Percentiles rank a stretch among this genome's conserved stretches.
Conservation (phyloP, 2,888 invertebrate species). For the Augochlorella aurata region DNA sequence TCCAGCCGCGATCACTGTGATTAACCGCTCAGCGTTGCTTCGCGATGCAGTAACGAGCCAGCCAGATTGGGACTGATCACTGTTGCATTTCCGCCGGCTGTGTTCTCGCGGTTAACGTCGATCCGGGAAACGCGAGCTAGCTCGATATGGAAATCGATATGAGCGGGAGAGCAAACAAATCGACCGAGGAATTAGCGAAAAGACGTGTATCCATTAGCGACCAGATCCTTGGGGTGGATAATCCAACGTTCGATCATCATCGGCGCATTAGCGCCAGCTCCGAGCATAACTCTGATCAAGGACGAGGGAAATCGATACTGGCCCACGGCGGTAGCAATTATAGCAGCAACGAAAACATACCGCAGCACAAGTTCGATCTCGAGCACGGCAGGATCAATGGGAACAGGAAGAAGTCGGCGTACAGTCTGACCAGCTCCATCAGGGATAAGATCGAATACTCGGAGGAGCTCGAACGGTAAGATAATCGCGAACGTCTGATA, state of each 20-base stretch:
- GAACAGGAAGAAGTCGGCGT: conserved; percentile 77
- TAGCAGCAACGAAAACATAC: conserved; percentile 78
- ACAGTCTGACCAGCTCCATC: conserved; percentile 79
- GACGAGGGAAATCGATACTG: conserved; percentile 77
- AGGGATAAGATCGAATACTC: conserved; percentile 80
- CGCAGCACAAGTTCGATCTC: conserved; percentile 77
- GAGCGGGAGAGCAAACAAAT: conserved; percentile 54
- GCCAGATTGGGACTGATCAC: not conserved
- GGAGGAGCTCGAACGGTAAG: conserved; percentile 77
- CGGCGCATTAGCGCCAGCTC: conserved; percentile 76
- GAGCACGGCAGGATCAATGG: conserved; percentile 76
- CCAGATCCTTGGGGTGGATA: conserved; percentile 77
- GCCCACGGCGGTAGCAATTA: conserved; percentile 74
- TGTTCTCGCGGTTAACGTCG: conserved; percentile 12
- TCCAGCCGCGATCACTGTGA: not conserved
- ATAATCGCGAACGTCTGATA: not conserved
- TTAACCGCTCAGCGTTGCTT: not conserved
- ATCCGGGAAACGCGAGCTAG: not conserved
- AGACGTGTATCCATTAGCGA: conserved; percentile 80
- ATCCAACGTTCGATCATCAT: conserved; percentile 77
- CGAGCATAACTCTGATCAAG: conserved; percentile 74
- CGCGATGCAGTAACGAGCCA: not conserved
- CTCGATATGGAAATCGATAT: conserved; percentile 70
- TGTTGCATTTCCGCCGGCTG: conserved; percentile 1
- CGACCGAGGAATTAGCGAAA: conserved; percentile 67